Base-by-base conservation (phyloP, 2,888 invertebrate genomes). In the Athalia rosae region DNA sequence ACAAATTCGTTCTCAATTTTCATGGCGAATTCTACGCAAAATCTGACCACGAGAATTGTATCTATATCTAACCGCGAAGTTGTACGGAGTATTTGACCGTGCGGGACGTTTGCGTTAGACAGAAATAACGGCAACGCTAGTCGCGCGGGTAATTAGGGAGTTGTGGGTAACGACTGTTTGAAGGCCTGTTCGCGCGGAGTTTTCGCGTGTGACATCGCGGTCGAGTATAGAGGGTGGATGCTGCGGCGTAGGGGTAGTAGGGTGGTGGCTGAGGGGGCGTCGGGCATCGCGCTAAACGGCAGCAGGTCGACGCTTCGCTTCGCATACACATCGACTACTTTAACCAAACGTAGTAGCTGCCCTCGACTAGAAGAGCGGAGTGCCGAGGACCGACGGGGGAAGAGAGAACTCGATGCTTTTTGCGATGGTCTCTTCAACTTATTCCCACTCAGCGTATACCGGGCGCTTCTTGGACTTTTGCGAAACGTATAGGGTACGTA, bases 241-340 rank as follows among this genome's bases (percentile, higher is more conserved):
- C 53, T 15, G 41, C 47, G 62, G 71, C 43, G 53, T 6, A 8
- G 76, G 76, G 48, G 3, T 8, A 50, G 3, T 3, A 8, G n/a
- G 48, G 41, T 43, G 59, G 9, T 48, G 28, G 64, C 48, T 64
- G 9, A 56, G 64, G 63, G 76, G 63, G 76, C 64, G 63, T 63
- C 62, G 76, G 76, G 66, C n/a, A 43, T 48, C 71, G 77, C 59
- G 69, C 77, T 77, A 73, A 77, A 77, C 77, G 77, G 71, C 77
- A 71, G 62, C 77, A 53, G 73, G 61, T 77, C 71, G 71, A 41
- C 69, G 7, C 47, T 53, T 62, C 71, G 77, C 53, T 62, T 77
- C 73, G 77, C 77, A 77, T 77, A 77, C 77, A 71, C 77, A 77
- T 77, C 41, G 77, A 77, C 71, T 77, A 77, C 73, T 77, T 77